Evolutionary conservation across 2,797 vertebrate species (phyloP).

Genomic region (Notolepis coatsorum): DNA sequence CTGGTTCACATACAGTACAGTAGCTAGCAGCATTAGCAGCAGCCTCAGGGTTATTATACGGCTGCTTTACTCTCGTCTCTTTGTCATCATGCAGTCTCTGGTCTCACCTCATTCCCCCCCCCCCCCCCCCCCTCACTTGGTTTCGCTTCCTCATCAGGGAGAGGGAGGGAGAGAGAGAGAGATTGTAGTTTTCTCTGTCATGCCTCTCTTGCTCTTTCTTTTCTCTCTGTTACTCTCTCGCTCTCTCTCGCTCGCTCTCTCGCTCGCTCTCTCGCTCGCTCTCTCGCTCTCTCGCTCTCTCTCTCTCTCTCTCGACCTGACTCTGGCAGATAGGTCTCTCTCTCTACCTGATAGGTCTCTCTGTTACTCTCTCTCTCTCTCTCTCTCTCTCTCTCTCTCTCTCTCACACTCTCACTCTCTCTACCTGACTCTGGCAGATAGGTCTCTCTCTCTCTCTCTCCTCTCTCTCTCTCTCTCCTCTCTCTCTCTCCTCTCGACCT

Average conservation of each 20-base stretch:
- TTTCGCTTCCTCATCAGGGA: slow-evolving; percentile 50
- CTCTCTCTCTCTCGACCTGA: slow-evolving; percentile 8
- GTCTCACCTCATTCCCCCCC: slow-evolving; percentile 38
- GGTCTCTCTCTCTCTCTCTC: too few relatives aligned
- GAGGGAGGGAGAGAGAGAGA: too few relatives aligned
- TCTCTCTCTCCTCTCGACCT: neutral
- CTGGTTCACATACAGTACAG: too few relatives aligned
- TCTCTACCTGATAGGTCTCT: too few relatives aligned
- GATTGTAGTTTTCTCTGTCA: slow-evolving; percentile 2
- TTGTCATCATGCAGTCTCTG: neutral
- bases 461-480: slow-evolving; percentile 9
- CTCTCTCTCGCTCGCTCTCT: too few relatives aligned
- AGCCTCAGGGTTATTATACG: too few relatives aligned
- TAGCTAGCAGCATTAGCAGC: too few relatives aligned
- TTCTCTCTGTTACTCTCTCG: slow-evolving; percentile 7
- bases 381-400: neutral
- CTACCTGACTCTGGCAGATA: neutral
- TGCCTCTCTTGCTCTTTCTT: neutral
- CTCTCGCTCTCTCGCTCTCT: neutral
- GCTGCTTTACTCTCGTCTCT: too few relatives aligned
- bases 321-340: neutral
- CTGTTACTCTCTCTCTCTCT: neutral
- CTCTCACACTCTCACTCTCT: slow-evolving; percentile 11
- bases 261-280: slow-evolving; percentile 1
- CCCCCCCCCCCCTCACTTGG: neutral